phyloP scores from a whole-genome alignment of 2,888 invertebrate genomes.

The Neoitamus cyanurus region DNA sequence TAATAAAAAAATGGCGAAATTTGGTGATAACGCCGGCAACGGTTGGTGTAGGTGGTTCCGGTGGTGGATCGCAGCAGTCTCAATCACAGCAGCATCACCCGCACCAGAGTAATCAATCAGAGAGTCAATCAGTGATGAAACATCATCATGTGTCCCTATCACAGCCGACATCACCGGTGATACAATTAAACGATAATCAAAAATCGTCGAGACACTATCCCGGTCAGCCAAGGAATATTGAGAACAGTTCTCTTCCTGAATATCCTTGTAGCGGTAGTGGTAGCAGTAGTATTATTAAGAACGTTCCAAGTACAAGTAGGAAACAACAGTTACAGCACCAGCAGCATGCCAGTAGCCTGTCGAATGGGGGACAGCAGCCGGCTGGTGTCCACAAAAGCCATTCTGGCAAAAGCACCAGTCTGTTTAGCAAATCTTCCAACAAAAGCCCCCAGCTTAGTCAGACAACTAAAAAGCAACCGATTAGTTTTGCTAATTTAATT shows the following conservation, averaged over 20 bases:
- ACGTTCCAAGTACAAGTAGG: conserved; percentile 9
- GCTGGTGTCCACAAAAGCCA: neutral
- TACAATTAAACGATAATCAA: neutral
- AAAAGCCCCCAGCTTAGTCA: neutral
- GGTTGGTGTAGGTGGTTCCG: neutral
- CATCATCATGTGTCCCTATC: conserved; percentile 20
- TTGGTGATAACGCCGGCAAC: conserved; percentile 74
- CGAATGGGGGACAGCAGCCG: neutral
- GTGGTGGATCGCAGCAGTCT: neutral
- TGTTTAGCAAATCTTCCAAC: neutral
- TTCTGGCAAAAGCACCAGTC: neutral
- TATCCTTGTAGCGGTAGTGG: neutral
- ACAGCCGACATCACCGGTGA: conserved; percentile 24
- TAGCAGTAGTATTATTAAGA: neutral
- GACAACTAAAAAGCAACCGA: conserved; percentile 34
- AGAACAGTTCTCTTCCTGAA: neutral
- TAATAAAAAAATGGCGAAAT: conserved; percentile 93
- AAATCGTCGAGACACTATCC: neutral
- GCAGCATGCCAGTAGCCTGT: neutral
- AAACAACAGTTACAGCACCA: neutral
- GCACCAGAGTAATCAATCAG: conserved; percentile 29
- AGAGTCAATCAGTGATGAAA: neutral
- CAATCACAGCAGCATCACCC: conserved; percentile 38
- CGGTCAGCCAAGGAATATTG: neutral
- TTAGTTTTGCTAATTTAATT: conserved; percentile 51